Base-by-base conservation (phyloP, 2,888 invertebrate species). In the Papilio gigon region DNA sequence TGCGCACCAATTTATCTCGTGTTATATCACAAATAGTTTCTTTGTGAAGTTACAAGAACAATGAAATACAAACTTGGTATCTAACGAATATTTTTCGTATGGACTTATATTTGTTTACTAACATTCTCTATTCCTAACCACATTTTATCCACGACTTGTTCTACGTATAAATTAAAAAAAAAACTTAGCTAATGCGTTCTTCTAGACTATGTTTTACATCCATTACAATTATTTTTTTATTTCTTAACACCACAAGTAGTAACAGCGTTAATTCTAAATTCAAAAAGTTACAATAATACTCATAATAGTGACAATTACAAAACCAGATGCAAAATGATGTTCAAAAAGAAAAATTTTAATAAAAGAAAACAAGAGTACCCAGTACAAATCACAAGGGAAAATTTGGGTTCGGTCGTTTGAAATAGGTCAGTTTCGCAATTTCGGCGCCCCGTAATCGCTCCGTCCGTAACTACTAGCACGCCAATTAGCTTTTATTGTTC, bases 401-500 rank as follows among this genome's bases (percentile, higher is more conserved):
- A 60, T 59, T 66, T 56, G 47, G 44, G 59, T 50, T 60, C 59
- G 60, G 66, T 71, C 59, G 59, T 60, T 50, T 61, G 86, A 86
- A 89, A 86, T 87, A 87, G 88, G 88, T 89, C 87, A 88, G 87
- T 88, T 87, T 84, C 83, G 82, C 86, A 87, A 87, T 89, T 85
- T 85, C 84, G 80, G 77, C 75, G 80, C 80, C 79, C 80, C 82
- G 79, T 81, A 83, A 84, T 83, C 82, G 83, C 75, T 78, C 75
- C 76, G 75, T 77, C 71, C 71, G 75, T 85, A 81, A 86, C 85
- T 83, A 80, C 88, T 86, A 79, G 85, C 86, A 85, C 81, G 77
- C 86, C 89, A 89, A 89, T 90, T 90, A 90, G 89, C 89, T 86
- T 89, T 90, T 88, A 90, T 88, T 87, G 82, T 65, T 68, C 65